Conservation (phyloP, 2,797 vertebrate species). For the Chromobotia macracanthus region DNA sequence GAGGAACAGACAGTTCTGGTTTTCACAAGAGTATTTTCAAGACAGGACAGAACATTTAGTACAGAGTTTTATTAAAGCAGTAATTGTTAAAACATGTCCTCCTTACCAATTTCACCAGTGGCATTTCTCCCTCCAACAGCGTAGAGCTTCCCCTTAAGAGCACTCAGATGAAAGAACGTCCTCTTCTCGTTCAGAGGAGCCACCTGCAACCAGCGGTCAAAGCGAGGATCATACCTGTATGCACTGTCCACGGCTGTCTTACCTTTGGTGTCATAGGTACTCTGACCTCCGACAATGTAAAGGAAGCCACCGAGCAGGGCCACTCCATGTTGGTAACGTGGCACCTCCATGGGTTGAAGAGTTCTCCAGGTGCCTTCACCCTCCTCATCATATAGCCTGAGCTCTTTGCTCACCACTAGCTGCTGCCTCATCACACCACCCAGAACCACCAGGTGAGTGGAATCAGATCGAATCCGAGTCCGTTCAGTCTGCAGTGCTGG, state of each 20-base stretch:
- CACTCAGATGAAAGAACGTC: slow-evolving; percentile 83
- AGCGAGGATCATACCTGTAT: slow-evolving; percentile 82
- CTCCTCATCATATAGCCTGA: slow-evolving; percentile 77
- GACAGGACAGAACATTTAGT: slow-evolving; percentile 17
- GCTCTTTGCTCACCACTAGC: slow-evolving; percentile 81
- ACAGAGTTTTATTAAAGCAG: background rate
- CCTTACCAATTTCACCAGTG: slow-evolving; percentile 80
- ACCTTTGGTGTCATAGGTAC: slow-evolving; percentile 84
- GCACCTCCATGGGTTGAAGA: slow-evolving; percentile 80
- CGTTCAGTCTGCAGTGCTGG: slow-evolving; percentile 78
- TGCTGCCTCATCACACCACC: slow-evolving; percentile 84
- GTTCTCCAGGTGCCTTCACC: slow-evolving; percentile 71
- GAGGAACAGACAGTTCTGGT: slow-evolving; percentile 11
- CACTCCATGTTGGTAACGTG: slow-evolving; percentile 82
- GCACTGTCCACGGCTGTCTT: slow-evolving; percentile 83
- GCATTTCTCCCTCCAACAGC: slow-evolving; percentile 81
- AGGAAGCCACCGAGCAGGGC: slow-evolving; percentile 81
- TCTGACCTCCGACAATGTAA: slow-evolving; percentile 84
- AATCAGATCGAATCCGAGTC: slow-evolving; percentile 78
- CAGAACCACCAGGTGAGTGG: slow-evolving; percentile 77
- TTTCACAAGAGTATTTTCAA: slow-evolving; percentile 8
- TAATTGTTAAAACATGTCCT: slow-evolving; percentile 30
- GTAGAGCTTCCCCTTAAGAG: slow-evolving; percentile 77
- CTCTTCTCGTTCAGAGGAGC: slow-evolving; percentile 81
- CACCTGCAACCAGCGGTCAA: slow-evolving; percentile 81